A percentile compares a stretch with the other conserved stretches of the same genome.
These are phyloP conservation scores for Rhinichthys klamathensis DNA, from an alignment of 2,113 vertebrate species.

Conservation along the genomic window DNA sequence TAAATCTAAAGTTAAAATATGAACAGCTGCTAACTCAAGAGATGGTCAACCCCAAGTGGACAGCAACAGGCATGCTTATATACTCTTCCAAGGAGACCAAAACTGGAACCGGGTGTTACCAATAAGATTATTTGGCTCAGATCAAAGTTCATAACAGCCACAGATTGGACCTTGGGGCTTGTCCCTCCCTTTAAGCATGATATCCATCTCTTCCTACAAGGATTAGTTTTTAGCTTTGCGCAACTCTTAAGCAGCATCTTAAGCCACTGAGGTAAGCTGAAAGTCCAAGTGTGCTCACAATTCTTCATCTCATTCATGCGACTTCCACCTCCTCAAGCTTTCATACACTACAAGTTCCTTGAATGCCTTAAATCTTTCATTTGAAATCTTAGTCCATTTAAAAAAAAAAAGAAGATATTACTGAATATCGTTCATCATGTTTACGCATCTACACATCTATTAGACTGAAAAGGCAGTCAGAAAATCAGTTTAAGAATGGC, in stretches of 20 bases:
- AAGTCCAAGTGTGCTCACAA: neutral
- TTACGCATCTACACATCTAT: too few relatives aligned
- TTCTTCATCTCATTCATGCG: neutral
- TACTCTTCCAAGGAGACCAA: neutral
- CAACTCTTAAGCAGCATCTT: conserved; percentile 3
- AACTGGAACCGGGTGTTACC: neutral
- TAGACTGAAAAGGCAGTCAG: too few relatives aligned
- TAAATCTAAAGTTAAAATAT: neutral
- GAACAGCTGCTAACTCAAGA: neutral
- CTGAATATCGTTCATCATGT: too few relatives aligned
- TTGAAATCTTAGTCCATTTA: too few relatives aligned
- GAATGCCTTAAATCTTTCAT: too few relatives aligned
- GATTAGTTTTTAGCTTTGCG: conserved; percentile 16
- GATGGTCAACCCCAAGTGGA: neutral
- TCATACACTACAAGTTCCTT: neutral
- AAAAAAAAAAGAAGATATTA: too few relatives aligned
- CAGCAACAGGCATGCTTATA: neutral
- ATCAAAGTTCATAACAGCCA: neutral
- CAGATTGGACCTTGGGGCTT: neutral
- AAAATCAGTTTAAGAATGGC: too few relatives aligned
- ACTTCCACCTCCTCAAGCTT: neutral
- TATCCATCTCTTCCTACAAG: conserved; percentile 1
- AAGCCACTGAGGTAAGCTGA: neutral
- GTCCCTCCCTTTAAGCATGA: conserved; percentile 7
- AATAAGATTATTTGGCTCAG: neutral